phyloP scores from a whole-genome alignment of 1,140 invertebrate genomes.

The Lamellibrachia luymesi region DNA sequence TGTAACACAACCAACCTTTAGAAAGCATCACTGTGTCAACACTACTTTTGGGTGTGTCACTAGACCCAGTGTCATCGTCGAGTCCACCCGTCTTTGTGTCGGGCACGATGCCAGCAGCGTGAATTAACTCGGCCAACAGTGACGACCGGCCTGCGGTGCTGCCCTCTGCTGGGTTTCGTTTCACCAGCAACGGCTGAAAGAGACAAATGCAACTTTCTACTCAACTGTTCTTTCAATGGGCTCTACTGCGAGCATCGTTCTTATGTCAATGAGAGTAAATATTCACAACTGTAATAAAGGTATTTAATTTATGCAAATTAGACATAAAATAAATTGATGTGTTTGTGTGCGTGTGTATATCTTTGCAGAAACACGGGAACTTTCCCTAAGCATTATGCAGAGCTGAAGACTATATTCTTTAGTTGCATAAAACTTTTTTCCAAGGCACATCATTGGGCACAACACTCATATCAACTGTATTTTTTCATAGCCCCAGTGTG shows the following conservation, averaged over 20 bases:
- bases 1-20: background rate
- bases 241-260: too few relatives aligned
- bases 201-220: background rate
- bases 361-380: too few relatives aligned
- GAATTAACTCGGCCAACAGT: conserved; percentile 49
- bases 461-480: background rate
- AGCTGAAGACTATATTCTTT: too few relatives aligned
- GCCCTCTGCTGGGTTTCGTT: conserved; percentile 13
- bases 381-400: too few relatives aligned
- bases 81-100: conserved; percentile 25
- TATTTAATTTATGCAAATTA: too few relatives aligned
- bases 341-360: too few relatives aligned
- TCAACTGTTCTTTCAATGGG: background rate
- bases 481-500: background rate
- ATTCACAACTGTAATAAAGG: too few relatives aligned
- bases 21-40: background rate
- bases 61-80: conserved; percentile 16
- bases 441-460: too few relatives aligned
- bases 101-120: conserved; percentile 45
- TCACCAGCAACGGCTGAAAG: conserved; percentile 24
- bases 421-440: too few relatives aligned
- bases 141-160: conserved; percentile 10
- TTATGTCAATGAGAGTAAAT: too few relatives aligned
- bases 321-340: too few relatives aligned
- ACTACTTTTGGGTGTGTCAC: background rate